Evolutionary conservation across 2,888 invertebrate genomes (phyloP).

Genomic region (Rhodophaea formosa): DNA sequence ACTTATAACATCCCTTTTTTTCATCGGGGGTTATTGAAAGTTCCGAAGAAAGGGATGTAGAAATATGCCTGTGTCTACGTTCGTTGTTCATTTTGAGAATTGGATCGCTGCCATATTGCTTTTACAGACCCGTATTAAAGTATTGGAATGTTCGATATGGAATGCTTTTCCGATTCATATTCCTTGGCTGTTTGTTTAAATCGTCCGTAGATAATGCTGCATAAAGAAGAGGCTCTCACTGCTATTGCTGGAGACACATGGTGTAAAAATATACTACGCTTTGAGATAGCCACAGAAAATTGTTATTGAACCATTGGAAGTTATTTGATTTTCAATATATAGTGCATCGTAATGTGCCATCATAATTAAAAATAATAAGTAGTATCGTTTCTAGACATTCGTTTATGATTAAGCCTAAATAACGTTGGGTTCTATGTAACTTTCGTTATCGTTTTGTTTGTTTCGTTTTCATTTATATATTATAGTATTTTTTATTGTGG

Average conservation of each 20-base stretch:
- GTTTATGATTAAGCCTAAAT: too few relatives aligned
- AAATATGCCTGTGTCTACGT: conserved; percentile 4
- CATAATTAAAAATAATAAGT: too few relatives aligned
- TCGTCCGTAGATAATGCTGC: conserved; percentile 39
- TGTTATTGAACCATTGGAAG: too few relatives aligned
- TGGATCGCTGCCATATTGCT: conserved; percentile 34
- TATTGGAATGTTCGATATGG: conserved; percentile 34
- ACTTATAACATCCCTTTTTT: too few relatives aligned
- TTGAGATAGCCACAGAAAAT: background rate
- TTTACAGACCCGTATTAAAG: conserved; percentile 26
- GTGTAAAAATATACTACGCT: too few relatives aligned
- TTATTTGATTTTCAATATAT: too few relatives aligned
- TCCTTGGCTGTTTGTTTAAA: conserved; percentile 40
- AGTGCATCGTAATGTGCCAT: too few relatives aligned
- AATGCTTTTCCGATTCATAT: conserved; percentile 36
- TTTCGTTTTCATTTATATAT: too few relatives aligned
- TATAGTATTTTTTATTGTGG: too few relatives aligned
- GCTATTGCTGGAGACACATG: background rate
- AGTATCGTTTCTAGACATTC: too few relatives aligned
- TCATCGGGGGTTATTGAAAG: background rate
- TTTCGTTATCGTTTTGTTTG: too few relatives aligned
- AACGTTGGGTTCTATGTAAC: too few relatives aligned
- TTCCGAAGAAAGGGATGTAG: background rate
- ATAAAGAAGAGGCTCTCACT: background rate
- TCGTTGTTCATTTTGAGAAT: conserved; percentile 22